phyloP scores from a whole-genome alignment of 1,140 invertebrate genomes.

The Chelonus insularis region DNA sequence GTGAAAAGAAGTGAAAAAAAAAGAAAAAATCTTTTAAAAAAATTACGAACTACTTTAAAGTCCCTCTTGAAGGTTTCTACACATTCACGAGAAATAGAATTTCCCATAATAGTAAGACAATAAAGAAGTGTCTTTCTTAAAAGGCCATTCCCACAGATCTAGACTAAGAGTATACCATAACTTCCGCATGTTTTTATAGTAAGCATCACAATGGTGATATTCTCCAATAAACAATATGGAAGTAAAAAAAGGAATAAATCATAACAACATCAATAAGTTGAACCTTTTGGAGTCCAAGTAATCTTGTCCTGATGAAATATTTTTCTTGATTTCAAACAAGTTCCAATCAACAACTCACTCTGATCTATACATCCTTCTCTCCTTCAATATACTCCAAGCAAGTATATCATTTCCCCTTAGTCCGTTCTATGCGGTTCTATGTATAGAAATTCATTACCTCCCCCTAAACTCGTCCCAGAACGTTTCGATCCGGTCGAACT shows the following conservation, averaged over 20 bases:
- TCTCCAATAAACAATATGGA: not conserved
- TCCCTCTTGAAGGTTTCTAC: too few relatives aligned
- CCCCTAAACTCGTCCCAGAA: slow-evolving; percentile 8
- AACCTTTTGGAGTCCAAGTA: slow-evolving; percentile 7
- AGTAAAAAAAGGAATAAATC: not conserved
- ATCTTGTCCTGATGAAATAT: slow-evolving; percentile 9
- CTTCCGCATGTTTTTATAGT: too few relatives aligned
- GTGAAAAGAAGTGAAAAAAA: too few relatives aligned
- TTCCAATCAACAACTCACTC: slow-evolving; percentile 35
- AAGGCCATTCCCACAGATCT: too few relatives aligned
- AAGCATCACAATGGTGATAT: too few relatives aligned
- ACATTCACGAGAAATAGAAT: too few relatives aligned
- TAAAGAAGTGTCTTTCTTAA: too few relatives aligned
- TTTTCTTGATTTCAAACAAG: slow-evolving; percentile 34
- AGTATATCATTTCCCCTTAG: slow-evolving; percentile 36
- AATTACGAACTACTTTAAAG: too few relatives aligned
- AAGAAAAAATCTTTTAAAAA: too few relatives aligned
- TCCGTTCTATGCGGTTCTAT: slow-evolving; percentile 35
- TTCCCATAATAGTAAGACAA: too few relatives aligned
- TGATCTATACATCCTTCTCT: not conserved
- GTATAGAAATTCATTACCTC: slow-evolving; percentile 23
- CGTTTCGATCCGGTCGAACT: slow-evolving; percentile 21
- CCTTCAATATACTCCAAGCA: slow-evolving; percentile 15
- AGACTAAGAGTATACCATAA: too few relatives aligned
- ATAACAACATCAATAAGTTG: not conserved